Conservation (phyloP, 2,113 vertebrate species). For the Pangasianodon hypophthalmus region DNA sequence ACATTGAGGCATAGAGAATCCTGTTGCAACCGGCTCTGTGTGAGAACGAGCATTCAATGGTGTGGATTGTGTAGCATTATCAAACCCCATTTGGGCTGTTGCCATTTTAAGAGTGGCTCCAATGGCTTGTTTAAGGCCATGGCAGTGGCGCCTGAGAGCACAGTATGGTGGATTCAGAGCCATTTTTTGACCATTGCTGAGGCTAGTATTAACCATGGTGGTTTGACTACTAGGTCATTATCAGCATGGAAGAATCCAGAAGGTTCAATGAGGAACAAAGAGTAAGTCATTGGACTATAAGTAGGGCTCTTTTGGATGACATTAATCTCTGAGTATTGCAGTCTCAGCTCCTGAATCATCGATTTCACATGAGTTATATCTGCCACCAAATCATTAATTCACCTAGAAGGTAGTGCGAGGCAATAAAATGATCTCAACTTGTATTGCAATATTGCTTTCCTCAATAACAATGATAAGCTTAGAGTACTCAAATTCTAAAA, state of each 20-base stretch:
- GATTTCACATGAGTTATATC: background rate
- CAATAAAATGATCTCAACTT: background rate
- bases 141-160: background rate
- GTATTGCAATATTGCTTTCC: background rate
- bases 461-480: background rate
- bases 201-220: background rate
- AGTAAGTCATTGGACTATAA: background rate
- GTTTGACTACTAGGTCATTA: background rate
- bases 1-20: background rate
- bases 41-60: background rate
- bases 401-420: background rate
- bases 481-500: background rate
- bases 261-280: background rate
- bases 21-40: background rate
- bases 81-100: background rate
- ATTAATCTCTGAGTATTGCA: background rate
- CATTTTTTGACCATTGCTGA: background rate
- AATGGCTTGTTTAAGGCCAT: background rate
- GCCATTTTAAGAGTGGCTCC: background rate
- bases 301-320: background rate
- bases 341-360: background rate
- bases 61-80: background rate
- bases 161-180: background rate
- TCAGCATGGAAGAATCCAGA: background rate
- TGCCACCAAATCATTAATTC: background rate